Evolutionary conservation across 2,888 invertebrate genomes (phyloP).

Genomic region (Nomada ruficornis): DNA sequence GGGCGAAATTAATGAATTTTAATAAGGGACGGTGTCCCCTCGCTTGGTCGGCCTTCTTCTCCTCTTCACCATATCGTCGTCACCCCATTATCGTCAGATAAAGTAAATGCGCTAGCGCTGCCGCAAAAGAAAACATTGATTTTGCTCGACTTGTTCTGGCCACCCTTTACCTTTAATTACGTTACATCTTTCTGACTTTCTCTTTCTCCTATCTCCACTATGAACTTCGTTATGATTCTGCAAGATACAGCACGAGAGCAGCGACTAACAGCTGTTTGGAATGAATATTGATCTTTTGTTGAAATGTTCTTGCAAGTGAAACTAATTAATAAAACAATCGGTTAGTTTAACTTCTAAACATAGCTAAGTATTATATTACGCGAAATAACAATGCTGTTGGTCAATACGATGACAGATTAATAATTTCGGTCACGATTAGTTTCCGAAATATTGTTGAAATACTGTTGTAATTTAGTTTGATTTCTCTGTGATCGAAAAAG

Average conservation of each 20-base stretch:
- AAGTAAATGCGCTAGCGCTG: constrained; percentile 70
- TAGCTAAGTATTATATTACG: no score
- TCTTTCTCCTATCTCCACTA: not conserved
- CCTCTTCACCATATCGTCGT: constrained; percentile 62
- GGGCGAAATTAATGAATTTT: constrained; percentile 83
- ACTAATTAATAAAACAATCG: not conserved
- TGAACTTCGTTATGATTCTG: constrained; percentile 56
- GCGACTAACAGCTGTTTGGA: constrained; percentile 40
- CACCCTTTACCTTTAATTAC: constrained; percentile 42
- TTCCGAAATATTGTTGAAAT: no score
- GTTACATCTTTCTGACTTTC: constrained; percentile 10
- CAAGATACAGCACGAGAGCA: constrained; percentile 17
- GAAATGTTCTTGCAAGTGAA: constrained; percentile 17
- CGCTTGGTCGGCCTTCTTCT: constrained; percentile 35
- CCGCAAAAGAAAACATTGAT: constrained; percentile 59
- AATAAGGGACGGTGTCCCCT: constrained; percentile 77
- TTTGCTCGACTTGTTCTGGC: constrained; percentile 20
- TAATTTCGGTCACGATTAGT: no score
- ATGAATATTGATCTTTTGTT: constrained; percentile 25
- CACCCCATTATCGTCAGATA: constrained; percentile 71
- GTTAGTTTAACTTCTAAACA: no score
- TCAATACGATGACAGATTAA: no score
- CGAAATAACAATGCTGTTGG: not conserved
- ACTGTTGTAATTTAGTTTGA: no score
- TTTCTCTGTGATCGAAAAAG: no score